Conservation (phyloP, 2,113 vertebrate genomes). For the Halichoerus grypus region DNA sequence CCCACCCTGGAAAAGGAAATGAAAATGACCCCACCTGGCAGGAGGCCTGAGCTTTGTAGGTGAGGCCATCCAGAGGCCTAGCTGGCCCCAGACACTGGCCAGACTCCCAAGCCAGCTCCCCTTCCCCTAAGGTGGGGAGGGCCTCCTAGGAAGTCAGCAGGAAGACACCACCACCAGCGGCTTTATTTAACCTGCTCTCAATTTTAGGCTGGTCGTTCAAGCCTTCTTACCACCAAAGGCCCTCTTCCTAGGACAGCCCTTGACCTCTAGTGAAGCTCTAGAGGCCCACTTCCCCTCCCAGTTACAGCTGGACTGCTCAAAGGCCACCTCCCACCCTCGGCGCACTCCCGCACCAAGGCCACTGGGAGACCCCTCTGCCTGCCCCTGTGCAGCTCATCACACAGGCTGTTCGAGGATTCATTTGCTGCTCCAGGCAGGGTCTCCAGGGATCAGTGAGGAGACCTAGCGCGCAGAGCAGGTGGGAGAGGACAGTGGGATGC, state of each 20-base stretch:
- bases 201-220: background rate
- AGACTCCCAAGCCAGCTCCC: background rate
- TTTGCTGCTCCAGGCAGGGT: background rate
- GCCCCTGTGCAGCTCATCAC: rapidly evolving
- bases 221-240: background rate
- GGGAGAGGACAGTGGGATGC: background rate
- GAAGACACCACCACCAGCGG: rapidly evolving
- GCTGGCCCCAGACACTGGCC: background rate
- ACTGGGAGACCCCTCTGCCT: background rate
- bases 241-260: background rate
- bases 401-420: too few relatives aligned
- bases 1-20: background rate
- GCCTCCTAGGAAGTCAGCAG: background rate
- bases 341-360: background rate
- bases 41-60: background rate
- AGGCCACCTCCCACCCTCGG: background rate
- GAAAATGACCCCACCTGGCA: background rate
- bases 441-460: too few relatives aligned
- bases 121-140: background rate
- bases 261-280: background rate
- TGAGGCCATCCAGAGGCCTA: background rate
- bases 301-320: background rate
- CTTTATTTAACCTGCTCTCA: too few relatives aligned
- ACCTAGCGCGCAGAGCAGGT: rapidly evolving
- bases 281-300: background rate